Base-by-base conservation (phyloP, 2,113 vertebrate species). In the Ctenomys sociabilis region DNA sequence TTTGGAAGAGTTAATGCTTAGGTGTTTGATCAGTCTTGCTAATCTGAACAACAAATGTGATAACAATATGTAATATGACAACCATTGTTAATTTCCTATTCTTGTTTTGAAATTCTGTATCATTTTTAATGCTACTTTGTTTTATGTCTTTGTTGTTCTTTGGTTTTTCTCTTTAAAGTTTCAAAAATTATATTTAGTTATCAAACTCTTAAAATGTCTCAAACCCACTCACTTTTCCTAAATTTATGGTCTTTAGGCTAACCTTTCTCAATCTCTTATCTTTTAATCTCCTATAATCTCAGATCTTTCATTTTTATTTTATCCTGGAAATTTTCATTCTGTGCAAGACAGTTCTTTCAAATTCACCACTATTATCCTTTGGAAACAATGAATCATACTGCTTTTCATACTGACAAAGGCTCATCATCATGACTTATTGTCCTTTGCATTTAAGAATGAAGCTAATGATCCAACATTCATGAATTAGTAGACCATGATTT, bases 271-370 rank as follows among this genome's bases (percentile, higher is more conserved):
- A 70, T 17, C 7, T 85, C 28, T 77, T 66, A 82, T 32, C 49
- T 77, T 95, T 95, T 73, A 24, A 73, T 59, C 43, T 68, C 80
- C 54, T 88, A 4, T 85, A 90, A 68, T 90, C 24, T 14, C 10
- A 66, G 10, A 81, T 88, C 83, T 89, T 85, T 35, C 40, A 40
- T 93, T 92, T 96, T 66, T n/a, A 37, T 66, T n/a, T 63, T 21
- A 32, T 40, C n/a, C 63, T 63, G 30, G 57, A 49, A 85, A 61
- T 77, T 14, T 64, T 40, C 63, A 66, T 61, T 95, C 26, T 80
- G 17, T 92, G 70, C 16, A 95, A 85, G 37, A 81, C 3, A 75
- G 8, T 81, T 59, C n/a, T 59, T 57, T 21, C 35, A 92, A 88
- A 95, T 92, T 80, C 12, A 85, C 19, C 26, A 57, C 5, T 73